phyloP scores from a whole-genome alignment of 2,113 vertebrate genomes.

The Microtus richardsoni region DNA sequence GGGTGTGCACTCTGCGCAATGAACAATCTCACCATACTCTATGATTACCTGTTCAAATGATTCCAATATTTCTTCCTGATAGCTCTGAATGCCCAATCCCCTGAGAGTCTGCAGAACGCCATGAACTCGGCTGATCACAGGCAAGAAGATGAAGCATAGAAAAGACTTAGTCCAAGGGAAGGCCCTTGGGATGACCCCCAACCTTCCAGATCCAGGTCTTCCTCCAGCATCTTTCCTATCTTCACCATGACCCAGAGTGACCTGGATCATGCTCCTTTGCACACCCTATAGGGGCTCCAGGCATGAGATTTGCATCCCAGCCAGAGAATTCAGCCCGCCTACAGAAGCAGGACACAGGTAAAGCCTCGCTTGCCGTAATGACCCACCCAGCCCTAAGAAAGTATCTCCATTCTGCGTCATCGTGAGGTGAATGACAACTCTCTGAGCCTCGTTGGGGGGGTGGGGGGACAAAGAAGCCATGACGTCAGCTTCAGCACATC shows the following conservation, averaged over 20 bases:
- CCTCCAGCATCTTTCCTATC: not conserved
- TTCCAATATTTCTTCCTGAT: slow-evolving; percentile 78
- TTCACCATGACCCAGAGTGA: not conserved
- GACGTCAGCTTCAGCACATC: not conserved
- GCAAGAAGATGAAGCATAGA: not conserved
- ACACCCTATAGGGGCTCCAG: not conserved
- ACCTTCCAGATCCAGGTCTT: not conserved
- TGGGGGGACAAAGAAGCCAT: not conserved
- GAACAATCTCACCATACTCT: slow-evolving; percentile 50
- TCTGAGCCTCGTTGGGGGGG: not conserved
- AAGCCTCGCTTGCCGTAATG: not conserved
- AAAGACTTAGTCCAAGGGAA: not conserved
- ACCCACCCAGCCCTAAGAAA: not conserved
- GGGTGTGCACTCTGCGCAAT: not conserved
- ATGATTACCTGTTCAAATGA: slow-evolving; percentile 71
- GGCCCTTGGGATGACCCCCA: not conserved
- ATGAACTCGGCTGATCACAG: not conserved
- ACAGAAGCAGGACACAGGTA: not conserved
- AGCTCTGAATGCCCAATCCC: slow-evolving; percentile 64
- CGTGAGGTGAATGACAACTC: too few relatives aligned
- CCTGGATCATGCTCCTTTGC: not conserved
- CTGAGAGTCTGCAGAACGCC: not conserved
- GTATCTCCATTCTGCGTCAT: not conserved
- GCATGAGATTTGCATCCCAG: not conserved
- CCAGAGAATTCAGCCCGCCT: not conserved